A percentile compares a stretch with the other conserved stretches of the same genome.
Evolutionary conservation across 2,113 vertebrate genomes (phyloP).

Genomic region (Cygnus buccinator): DNA sequence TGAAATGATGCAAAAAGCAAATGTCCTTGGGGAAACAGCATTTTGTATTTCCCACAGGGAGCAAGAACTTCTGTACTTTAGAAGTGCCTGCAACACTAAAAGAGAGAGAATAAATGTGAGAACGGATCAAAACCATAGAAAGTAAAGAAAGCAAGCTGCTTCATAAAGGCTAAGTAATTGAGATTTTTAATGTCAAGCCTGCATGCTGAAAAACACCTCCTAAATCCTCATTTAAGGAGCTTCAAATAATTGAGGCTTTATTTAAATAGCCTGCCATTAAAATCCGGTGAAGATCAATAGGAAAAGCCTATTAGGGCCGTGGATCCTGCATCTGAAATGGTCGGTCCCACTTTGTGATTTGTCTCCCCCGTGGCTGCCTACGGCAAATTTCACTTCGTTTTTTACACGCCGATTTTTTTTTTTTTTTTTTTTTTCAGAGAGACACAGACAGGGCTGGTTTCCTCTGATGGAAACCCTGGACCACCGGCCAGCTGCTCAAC

Average conservation of each 20-base stretch:
- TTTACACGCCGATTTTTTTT: neutral
- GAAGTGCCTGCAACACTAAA: neutral
- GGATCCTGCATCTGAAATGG: neutral
- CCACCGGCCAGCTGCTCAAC: neutral
- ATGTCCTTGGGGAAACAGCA: neutral
- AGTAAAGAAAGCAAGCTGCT: neutral
- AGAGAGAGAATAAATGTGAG: neutral
- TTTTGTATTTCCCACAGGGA: slow-evolving; percentile 8
- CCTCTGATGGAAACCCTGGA: neutral
- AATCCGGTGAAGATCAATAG: neutral
- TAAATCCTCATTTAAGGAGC: neutral
- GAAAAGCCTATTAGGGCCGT: neutral
- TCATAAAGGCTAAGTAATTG: neutral
- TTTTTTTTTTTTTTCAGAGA: neutral
- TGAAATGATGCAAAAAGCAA: slow-evolving; percentile 20
- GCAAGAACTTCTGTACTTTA: neutral
- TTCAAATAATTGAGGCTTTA: neutral
- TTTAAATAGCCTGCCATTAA: neutral
- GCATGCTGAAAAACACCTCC: neutral
- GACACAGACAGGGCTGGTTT: neutral
- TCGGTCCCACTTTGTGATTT: neutral
- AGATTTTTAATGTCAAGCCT: neutral
- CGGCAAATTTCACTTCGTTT: neutral
- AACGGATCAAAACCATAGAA: neutral
- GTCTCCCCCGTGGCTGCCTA: neutral